Base-by-base conservation (phyloP, 2,113 vertebrate genomes). In the Corythaixoides concolor region DNA sequence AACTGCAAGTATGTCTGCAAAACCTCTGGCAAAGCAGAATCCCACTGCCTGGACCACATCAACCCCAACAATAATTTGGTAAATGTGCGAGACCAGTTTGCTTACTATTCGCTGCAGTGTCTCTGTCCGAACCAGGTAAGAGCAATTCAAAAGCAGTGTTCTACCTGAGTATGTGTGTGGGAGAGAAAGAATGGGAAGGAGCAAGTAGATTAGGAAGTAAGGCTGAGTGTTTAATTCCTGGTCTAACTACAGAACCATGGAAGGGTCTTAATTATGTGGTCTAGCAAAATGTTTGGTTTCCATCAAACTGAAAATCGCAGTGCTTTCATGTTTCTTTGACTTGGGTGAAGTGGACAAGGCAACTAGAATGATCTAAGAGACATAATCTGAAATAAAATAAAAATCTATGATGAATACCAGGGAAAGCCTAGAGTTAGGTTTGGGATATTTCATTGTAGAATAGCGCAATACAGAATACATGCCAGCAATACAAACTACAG, bases 1-100 rank as follows among this genome's bases (percentile, higher is more conserved):
- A 99, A 99, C 97, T 99, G 99, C 99, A 99, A 99, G 97, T 99
- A 99, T 24, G 99, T 99, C 92, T 99, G 99, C 97, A 99, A 99
- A 97, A 99, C 99, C 43, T 99, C 99, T 2, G 99, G 99, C 85
- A 99, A 99, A 98, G 99, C 99, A 1, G 99, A 99, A 96, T 99
- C 99, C 84, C 99, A 99, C 97, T 99, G 99, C 97, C 98, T 99
- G 98, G 99, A 99, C 98, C 99, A 99, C 98, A 99, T 99, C 98
- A 99, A 99, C 98, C 99, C 99, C 97, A 99, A 98, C 98, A 99
- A 99, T 97, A 99, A 98, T 96, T 97, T 99, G 97, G 97, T 99
- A 97, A 99, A 99, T 22, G 99, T 99, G 95, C 98, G 99, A 43
- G 99, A 99, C 98, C 99, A 99, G 98, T 99, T 99, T 50, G 98